phyloP scores from a whole-genome alignment of 2,888 invertebrate genomes.

The Carcina quercana region DNA sequence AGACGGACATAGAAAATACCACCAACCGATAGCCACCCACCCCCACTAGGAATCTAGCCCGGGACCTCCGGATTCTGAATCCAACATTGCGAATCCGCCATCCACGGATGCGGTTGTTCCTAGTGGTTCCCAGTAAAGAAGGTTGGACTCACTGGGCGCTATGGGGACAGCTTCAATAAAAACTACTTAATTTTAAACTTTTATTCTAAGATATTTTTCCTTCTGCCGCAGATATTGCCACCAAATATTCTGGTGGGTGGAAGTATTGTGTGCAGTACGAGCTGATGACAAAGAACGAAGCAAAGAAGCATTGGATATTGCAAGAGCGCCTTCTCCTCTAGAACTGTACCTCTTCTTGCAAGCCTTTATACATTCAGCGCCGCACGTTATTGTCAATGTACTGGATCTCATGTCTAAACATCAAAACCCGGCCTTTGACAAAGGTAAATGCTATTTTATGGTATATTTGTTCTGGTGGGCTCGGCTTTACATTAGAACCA shows the following conservation, averaged over 20 bases:
- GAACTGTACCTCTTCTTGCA: slow-evolving; percentile 86
- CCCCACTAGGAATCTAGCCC: too few species aligned
- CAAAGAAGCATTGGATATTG: slow-evolving; percentile 73
- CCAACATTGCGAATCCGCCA: too few species aligned
- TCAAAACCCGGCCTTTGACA: slow-evolving; percentile 73
- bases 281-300: slow-evolving; percentile 72
- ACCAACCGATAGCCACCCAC: too few species aligned
- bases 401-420: slow-evolving; percentile 76
- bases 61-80: too few species aligned
- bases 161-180: too few species aligned
- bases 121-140: too few species aligned
- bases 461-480: too few species aligned
- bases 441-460: slow-evolving; percentile 77
- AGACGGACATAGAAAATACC: too few species aligned
- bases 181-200: neutral
- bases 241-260: slow-evolving; percentile 84
- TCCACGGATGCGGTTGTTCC: too few species aligned
- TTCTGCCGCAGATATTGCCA: slow-evolving; percentile 78
- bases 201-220: slow-evolving; percentile 7
- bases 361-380: slow-evolving; percentile 84
- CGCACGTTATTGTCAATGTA: slow-evolving; percentile 76
- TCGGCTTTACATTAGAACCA: too few species aligned
- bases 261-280: slow-evolving; percentile 75
- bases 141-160: too few species aligned
- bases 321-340: slow-evolving; percentile 78